Base-by-base conservation (phyloP, 1,140 invertebrate genomes). In the Adoxophyes honmai region DNA sequence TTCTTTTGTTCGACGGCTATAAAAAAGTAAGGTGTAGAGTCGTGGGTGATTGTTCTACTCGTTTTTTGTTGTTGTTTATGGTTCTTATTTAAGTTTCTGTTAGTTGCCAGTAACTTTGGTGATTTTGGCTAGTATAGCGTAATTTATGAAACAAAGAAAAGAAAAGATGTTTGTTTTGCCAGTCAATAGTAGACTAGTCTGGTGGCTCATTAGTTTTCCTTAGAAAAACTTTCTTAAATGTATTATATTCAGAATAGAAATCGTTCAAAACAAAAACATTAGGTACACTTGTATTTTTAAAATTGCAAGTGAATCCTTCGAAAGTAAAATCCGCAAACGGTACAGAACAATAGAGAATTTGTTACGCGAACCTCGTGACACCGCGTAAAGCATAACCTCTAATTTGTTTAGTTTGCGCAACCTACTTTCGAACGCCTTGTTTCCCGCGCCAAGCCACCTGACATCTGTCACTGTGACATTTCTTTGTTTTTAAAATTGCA, bases 401-500 rank as follows among this genome's bases (percentile, higher is more conserved):
- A 61, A 70, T 65, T 65, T 72, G 67, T 68, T 63, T 66, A 8
- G 48, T 28, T 39, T 59, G 28, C 15, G 28, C 52, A 66, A 75
- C 78, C 75, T 44, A 78, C 75, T 78, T 76, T 73, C 65, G 13
- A 58, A 53, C 51, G 38, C 42, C 42, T 73, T 70, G 68, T 79
- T 72, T 79, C 72, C 70, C 67, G 66, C 70, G 34, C 9, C 60
- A 54, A 57, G 59, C 52, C 62, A 67, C 70, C 60, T 76, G 68
- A 72, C 73, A 65, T 48, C 61, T 67, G 69, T 67, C 72, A 75
- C 44, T 64, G 58, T 77, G 72, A 72, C 68, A 73, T 55, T 33
- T 65, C 48, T 62, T 63, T 61, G 53, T 67, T 68, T 68, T 66
- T 44, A 57, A 52, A 62, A 36, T 75, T 69, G 38, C 59, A 61